Base-by-base conservation (phyloP, 1,140 invertebrate genomes). In the Pomacea maculata region DNA sequence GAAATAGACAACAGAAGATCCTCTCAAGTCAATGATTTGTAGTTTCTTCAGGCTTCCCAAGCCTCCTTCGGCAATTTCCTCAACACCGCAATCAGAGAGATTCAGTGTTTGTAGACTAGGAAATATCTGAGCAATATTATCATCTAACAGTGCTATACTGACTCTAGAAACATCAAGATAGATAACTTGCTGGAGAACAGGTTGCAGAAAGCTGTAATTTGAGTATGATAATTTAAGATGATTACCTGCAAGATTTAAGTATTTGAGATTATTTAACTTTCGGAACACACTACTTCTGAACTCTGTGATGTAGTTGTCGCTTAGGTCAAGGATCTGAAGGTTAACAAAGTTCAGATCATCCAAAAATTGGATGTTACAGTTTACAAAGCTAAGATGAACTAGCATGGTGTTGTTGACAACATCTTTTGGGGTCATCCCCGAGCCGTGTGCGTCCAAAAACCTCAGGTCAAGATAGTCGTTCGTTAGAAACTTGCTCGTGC, bases 291-390 rank as follows among this genome's bases (percentile, higher is more conserved):
- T 19, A 21, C 17, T 21, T 17, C 61, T 64, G n/a, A 67, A 9
- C 19, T 8, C 14, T 6, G 34, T 21, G 45, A 77, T 67, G 29
- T 67, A 19, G 12, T 82, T 82, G 34, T 61, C 19, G 25, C 81
- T 82, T 19, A 75, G 10, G 67, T 82, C 78, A 9, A 82, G 65
- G 61, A 34, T 82, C 21, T 73, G 63, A 17, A 82, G 57, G 70
- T 82, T 82, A 14, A 78, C 54, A 12, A 74, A 70, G 9, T 25
- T 29, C 10, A 82, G 17, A 29, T 63, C 34, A 0, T 29, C 55
- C 64, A 82, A 7, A 21, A n/a, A 3, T 25, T 6, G 7, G 9
- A 82, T 61, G 64, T 70, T n/a, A 74, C 73, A 79, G 8, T 9
- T 21, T 11, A 72, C 73, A 2, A 82, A 25, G 45, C 78, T 76